Conservation (phyloP, 2,113 vertebrate genomes). For the Esox niger region DNA sequence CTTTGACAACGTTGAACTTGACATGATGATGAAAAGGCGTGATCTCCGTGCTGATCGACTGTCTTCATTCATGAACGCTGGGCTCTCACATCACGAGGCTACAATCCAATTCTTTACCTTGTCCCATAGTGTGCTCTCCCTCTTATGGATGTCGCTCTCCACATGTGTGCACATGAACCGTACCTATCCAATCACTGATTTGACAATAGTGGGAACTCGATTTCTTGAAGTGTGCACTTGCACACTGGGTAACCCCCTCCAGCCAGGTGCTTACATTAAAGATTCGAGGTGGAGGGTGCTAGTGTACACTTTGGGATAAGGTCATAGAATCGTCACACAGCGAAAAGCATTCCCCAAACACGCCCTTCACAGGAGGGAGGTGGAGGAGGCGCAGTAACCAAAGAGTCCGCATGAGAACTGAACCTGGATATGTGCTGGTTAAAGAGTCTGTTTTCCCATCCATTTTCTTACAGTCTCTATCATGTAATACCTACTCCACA, state of each 20-base stretch:
- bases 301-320: too few relatives aligned
- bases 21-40: slow-evolving; percentile 13
- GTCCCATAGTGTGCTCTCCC: too few relatives aligned
- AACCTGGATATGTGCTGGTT: slow-evolving; percentile 56
- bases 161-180: too few relatives aligned
- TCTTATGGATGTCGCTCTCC: too few relatives aligned
- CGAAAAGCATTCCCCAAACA: slow-evolving; percentile 9
- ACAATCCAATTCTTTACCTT: not conserved
- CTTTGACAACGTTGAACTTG: slow-evolving; percentile 21
- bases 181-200: too few relatives aligned
- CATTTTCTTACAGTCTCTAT: slow-evolving; percentile 14
- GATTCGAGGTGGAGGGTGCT: too few relatives aligned
- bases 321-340: too few relatives aligned
- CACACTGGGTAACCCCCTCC: too few relatives aligned
- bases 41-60: not conserved
- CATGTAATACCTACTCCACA: slow-evolving; percentile 5
- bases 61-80: slow-evolving; percentile 8
- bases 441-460: slow-evolving; percentile 29
- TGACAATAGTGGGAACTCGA: too few relatives aligned
- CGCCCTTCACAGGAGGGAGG: slow-evolving; percentile 26
- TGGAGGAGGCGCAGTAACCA: slow-evolving; percentile 6
- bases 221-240: too few relatives aligned
- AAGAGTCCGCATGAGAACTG: slow-evolving; percentile 37
- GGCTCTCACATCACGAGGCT: slow-evolving; percentile 12
- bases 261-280: too few relatives aligned